These are phyloP conservation scores for Onychomys torridus DNA, from an alignment of 2,797 vertebrate species.

Conservation along the genomic window DNA sequence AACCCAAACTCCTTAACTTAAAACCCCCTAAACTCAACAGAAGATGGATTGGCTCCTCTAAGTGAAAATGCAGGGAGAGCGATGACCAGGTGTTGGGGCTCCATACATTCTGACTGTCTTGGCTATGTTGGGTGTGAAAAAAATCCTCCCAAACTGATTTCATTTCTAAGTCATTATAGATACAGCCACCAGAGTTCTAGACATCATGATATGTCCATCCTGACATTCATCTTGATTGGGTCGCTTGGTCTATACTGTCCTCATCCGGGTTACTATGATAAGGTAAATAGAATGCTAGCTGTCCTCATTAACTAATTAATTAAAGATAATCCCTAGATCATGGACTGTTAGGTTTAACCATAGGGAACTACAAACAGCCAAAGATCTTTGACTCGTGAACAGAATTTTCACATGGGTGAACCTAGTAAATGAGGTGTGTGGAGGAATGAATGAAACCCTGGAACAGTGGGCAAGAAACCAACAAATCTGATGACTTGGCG, in stretches of 20 bases:
- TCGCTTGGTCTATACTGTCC: not conserved
- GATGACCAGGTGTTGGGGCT: not conserved
- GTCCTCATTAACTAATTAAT: not conserved
- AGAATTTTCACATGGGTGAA: not conserved
- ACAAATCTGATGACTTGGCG: too few species aligned
- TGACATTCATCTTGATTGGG: not conserved
- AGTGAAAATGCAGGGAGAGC: not conserved
- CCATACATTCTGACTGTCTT: not conserved
- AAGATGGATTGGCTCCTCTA: not conserved
- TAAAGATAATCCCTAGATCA: not conserved
- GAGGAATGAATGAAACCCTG: not conserved
- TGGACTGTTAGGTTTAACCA: not conserved
- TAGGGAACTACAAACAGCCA: not conserved
- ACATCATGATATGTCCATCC: not conserved
- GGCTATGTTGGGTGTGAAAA: not conserved
- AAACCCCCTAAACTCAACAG: not conserved
- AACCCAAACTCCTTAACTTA: not conserved
- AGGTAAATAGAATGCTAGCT: not conserved
- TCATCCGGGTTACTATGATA: not conserved
- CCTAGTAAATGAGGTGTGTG: not conserved
- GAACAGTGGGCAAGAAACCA: not conserved
- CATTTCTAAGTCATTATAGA: not conserved
- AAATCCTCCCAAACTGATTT: not conserved
- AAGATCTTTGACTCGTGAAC: not conserved
- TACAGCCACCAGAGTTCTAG: not conserved